Evolutionary conservation across 2,888 invertebrate species (phyloP), one percentile per base, ranked within the genome.

Genomic region (Lordiphosa andalusiaca): DNA sequence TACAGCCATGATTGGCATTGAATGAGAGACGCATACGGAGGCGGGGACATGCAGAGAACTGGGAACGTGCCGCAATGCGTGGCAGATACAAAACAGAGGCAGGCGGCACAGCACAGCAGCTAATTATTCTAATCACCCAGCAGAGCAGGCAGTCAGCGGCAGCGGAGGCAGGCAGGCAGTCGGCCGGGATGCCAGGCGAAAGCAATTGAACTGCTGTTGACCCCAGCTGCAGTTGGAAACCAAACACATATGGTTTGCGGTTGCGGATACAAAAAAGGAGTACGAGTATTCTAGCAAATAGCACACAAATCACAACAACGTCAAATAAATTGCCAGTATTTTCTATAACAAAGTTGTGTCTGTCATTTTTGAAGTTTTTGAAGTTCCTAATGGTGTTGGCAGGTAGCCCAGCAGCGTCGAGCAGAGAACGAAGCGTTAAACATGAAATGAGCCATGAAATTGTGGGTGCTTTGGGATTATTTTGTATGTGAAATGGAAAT

Each of bases 171-270:
- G n/a, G n/a, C 42, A 47, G 42, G 37, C 30, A 57, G 63, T 35
- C 50, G 58, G 50, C 44, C 42, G 48, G 37, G 53, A 56, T 67
- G 72, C 69, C 64, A 54, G 48, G 47, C 60, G 51, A 42, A 41
- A 73, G 82, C 80, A 75, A 74, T 83, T 82, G 84, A 78, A 78
- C 83, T 70, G 74, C 66, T 65, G 69, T 67, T 81, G 76, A 76
- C 77, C 78, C 67, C 84, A 62, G 66, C 55, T 58, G 66, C 39
- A 39, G 33, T n/a, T 38, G 46, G 35, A 66, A 55, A 30, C 30
- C 30, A 30, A 30, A 50, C 56, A 47, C 56, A 63, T 54, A 49
- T 55, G 55, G 55, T 46, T 30, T 16, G 54, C 38, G 41, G 42
- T 58, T 41, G 60, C 21, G 16, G 49, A 41, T 21, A 33, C 19